These are phyloP conservation scores for Tachyglossus aculeatus DNA, from an alignment of 2,797 vertebrate genomes.

Conservation along the genomic window DNA sequence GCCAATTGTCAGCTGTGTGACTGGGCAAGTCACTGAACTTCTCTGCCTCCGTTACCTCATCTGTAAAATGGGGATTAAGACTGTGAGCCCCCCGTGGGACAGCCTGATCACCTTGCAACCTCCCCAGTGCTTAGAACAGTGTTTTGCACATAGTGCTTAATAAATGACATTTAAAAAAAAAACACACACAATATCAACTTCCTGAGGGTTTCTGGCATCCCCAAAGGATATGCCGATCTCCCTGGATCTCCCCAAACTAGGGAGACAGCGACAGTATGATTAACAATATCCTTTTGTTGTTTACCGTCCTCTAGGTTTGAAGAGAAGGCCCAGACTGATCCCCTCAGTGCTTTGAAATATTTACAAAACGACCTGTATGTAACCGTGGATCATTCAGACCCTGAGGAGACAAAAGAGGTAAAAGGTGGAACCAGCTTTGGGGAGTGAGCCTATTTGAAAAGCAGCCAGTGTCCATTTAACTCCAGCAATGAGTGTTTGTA, in stretches of 20 bases:
- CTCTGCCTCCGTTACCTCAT: background rate
- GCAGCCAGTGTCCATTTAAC: background rate
- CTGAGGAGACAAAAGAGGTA: conserved; percentile 97
- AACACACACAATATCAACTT: no score
- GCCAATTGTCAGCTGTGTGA: background rate
- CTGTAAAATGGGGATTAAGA: no score
- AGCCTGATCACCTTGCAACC: no score
- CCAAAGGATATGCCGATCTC: no score
- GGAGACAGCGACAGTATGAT: conserved; percentile 6
- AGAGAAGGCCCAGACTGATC: conserved; percentile 96
- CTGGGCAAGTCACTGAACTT: background rate
- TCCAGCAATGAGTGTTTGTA: background rate
- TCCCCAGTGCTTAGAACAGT: no score
- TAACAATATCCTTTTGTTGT: background rate
- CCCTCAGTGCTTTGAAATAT: conserved; percentile 93
- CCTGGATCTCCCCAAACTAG: background rate
- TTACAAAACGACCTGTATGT: conserved; percentile 96
- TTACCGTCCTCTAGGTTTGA: conserved; percentile 84
- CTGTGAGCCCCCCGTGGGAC: no score
- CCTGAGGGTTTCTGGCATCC: no score
- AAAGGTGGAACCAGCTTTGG: conserved; percentile 15
- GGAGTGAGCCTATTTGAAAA: background rate
- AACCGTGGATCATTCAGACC: conserved; percentile 97
- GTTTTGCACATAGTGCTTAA: background rate
- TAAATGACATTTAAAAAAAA: background rate